Conservation (phyloP, 2,888 invertebrate species). For the Tetragonisca angustula region DNA sequence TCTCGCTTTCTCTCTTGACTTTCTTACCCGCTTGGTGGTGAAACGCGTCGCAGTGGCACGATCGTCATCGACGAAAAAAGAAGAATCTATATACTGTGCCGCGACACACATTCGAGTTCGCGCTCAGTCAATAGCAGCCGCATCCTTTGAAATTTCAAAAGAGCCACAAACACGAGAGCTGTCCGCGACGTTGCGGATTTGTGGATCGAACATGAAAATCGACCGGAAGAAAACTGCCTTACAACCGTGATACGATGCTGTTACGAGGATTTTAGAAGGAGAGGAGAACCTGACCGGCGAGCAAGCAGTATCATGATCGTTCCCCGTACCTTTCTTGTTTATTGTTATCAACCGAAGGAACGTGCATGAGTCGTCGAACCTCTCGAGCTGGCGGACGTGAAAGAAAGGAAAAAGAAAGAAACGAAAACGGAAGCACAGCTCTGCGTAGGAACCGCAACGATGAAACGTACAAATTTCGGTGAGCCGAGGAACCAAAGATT, state of each 20-base stretch:
- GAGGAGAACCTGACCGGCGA: too few species aligned
- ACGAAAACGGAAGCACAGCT: not conserved
- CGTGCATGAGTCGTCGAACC: not conserved
- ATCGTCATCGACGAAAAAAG: conserved; percentile 58
- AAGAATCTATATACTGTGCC: conserved; percentile 52
- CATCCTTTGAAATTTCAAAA: conserved; percentile 43
- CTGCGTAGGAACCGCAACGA: conserved; percentile 29
- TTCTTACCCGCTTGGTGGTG: conserved; percentile 13
- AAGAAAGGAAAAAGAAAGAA: not conserved
- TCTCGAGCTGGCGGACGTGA: not conserved
- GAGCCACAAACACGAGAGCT: not conserved
- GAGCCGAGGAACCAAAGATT: conserved; percentile 68
- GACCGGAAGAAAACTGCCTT: not conserved
- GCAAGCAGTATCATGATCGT: conserved; percentile 1
- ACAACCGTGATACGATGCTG: not conserved
- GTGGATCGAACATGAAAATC: not conserved
- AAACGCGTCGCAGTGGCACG: conserved; percentile 49
- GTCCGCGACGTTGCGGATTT: not conserved
- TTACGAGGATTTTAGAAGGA: not conserved
- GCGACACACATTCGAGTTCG: conserved; percentile 55
- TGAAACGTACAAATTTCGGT: conserved; percentile 54
- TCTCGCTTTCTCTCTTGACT: not conserved
- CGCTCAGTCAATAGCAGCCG: conserved; percentile 47
- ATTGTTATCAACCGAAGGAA: not conserved
- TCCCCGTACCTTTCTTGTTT: not conserved